Base-by-base conservation (phyloP, 1,140 invertebrate species). In the Rhyzopertha dominica region DNA sequence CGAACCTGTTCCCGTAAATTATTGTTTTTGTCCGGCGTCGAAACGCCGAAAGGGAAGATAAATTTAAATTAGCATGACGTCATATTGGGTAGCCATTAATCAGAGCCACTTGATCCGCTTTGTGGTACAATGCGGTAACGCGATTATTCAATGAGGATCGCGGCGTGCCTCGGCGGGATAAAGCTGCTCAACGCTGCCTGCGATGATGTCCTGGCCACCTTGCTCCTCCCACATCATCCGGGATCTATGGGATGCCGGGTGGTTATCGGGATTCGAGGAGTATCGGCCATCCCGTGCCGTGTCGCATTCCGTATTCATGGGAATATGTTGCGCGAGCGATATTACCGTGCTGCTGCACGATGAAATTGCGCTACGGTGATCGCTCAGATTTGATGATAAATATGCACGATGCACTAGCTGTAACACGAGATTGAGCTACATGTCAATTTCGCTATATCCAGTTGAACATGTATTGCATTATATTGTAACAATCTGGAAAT, bases 41-140 rank as follows among this genome's bases (percentile, higher is more conserved):
- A 43, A 43, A 34, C 12, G 28, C n/a, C n/a, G n/a, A n/a, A 5
- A 14, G 14, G 17, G 41, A 31, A 47, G 49, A 52, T 52, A 52
- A 52, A 52, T 52, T 48, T 52, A 47, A 52, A 52, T 52, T 52
- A 52, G 37, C 39, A 41, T 48, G 49, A 47, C 49, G 49, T 52
- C 49, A 52, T 52, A 52, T 52, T 52, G 49, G 49, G 49, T 52
- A 52, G 28, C 49, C 49, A 52, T 52, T 52, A 52, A 52, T 52
- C 49, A 52, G 43, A 40, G 32, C 45, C 40, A 43, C 45, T 41
- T 52, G 49, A 52, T 52, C 49, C 49, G 49, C 47, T 49, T 49
- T 49, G 47, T 43, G 38, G 20, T 43, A 45, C 47, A 44, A 49
- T 49, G 47, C 47, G 47, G 41, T 43, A 38, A 47, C 44, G 44